These are phyloP conservation scores for Oxyura jamaicensis DNA, from an alignment of 2,113 vertebrate genomes.

Conservation along the genomic window DNA sequence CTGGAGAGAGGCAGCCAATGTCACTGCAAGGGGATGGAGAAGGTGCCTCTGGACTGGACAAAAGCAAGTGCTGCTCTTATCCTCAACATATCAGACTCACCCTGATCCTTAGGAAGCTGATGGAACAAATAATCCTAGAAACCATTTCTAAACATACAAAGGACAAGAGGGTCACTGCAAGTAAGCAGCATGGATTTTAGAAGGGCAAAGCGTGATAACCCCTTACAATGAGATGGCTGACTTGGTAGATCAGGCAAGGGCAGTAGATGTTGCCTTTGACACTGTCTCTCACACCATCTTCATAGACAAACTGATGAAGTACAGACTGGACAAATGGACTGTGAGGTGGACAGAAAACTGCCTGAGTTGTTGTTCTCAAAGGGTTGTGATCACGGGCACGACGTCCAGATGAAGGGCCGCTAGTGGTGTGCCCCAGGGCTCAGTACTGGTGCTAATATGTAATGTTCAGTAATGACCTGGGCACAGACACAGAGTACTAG, in stretches of 20 bases:
- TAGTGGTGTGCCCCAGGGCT: not conserved
- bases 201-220: not conserved
- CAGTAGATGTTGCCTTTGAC: not conserved
- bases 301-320: not conserved
- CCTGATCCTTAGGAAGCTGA: not conserved
- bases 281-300: not conserved
- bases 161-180: not conserved
- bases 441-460: not conserved
- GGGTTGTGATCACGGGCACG: not conserved
- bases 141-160: not conserved
- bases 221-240: not conserved
- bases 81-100: not conserved
- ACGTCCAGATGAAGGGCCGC: not conserved
- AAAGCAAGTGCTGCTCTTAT: not conserved
- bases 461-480: not conserved
- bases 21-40: not conserved
- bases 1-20: not conserved
- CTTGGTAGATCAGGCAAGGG: not conserved
- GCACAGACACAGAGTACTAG: not conserved
- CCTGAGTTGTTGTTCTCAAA: not conserved
- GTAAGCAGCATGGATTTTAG: not conserved
- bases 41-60: not conserved
- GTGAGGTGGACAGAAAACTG: not conserved
- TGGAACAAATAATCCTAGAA: not conserved
- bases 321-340: fast-evolving